Evolutionary conservation across 2,113 vertebrate species (phyloP), one percentile per base, ranked within the genome.

Genomic region (Clarias magur): DNA sequence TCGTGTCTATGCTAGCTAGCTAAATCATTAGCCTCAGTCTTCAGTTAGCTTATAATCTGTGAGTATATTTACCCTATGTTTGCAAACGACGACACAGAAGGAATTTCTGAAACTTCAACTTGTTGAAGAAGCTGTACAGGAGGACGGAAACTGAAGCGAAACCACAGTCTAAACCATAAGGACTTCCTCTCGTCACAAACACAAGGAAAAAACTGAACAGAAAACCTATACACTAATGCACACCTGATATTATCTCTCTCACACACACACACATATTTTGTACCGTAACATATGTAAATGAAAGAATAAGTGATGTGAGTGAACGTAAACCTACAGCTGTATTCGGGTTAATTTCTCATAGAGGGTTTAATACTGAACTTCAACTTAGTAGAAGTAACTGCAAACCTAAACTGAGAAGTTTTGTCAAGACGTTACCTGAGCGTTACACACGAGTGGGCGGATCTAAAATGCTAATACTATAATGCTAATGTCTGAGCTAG

Each of bases 151-250:
- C 79, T 48, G 79, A 62, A 60, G 57, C 30, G 12, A 38, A 80
- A 62, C 79, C 78, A 2, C 79, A 80, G 11, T 23, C 27, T 38
- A 23, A 80, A 80, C 30, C 17, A 1, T 80, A 80, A 80, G 30
- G 30, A 62, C 54, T 80, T 80, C 79, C 79, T 80, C 12, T 80
- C 79, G 38, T 80, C 57, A 62, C 79, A 38, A 23, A 80, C 4
- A 60, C 13, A 7, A 2, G 56, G 42, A 6, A 56, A 70, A 76
- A 56, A 13, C 23, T 54, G 13, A 80, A 60, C 56, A 60, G 79
- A 80, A 38, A 60, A 80, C 27, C 2, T 34, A 6, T 80, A 38
- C 17, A 38, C 19, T 34, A 25, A 79, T 30, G 19, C 53, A 57
- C 76, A 79, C 76, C 76, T 79, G 76, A 57, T n/a, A 25, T n/a